Evolutionary conservation across 2,888 invertebrate species (phyloP).

Genomic region (Graphium colonna): DNA sequence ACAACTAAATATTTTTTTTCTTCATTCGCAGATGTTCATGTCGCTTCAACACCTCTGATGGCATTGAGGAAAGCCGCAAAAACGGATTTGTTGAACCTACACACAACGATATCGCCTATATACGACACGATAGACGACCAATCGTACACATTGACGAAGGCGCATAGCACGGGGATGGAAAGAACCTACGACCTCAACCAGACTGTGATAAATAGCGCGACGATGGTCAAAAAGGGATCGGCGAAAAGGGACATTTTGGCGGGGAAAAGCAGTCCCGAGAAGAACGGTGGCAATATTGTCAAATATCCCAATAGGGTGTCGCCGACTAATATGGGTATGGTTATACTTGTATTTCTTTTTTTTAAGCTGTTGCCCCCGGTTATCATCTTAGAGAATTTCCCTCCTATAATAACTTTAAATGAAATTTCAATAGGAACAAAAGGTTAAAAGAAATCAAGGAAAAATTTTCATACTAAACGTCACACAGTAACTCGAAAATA

Average conservation of each 20-base stretch:
- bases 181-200: slow-evolving; percentile 49
- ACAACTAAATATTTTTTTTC: not conserved
- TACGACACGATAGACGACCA: slow-evolving; percentile 60
- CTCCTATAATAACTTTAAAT: no score
- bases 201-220: slow-evolving; percentile 59
- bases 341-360: not conserved
- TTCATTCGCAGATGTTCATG: slow-evolving; percentile 47
- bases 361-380: no score
- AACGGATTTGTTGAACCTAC: slow-evolving; percentile 52
- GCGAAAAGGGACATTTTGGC: slow-evolving; percentile 61
- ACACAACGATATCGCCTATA: slow-evolving; percentile 69
- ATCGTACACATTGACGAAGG: slow-evolving; percentile 52
- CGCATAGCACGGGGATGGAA: slow-evolving; percentile 40
- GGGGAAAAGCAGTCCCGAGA: slow-evolving; percentile 48
- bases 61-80: slow-evolving; percentile 43
- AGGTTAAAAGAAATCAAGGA: no score
- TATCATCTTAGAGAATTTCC: no score
- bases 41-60: slow-evolving; percentile 66
- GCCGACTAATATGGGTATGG: slow-evolving; percentile 43
- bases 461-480: no score
- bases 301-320: slow-evolving; percentile 39
- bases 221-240: slow-evolving; percentile 49
- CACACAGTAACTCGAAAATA: no score
- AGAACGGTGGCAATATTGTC: slow-evolving; percentile 39
- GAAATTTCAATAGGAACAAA: no score